Base-by-base conservation (phyloP, 1,140 invertebrate genomes). In the Heliconius himera region DNA sequence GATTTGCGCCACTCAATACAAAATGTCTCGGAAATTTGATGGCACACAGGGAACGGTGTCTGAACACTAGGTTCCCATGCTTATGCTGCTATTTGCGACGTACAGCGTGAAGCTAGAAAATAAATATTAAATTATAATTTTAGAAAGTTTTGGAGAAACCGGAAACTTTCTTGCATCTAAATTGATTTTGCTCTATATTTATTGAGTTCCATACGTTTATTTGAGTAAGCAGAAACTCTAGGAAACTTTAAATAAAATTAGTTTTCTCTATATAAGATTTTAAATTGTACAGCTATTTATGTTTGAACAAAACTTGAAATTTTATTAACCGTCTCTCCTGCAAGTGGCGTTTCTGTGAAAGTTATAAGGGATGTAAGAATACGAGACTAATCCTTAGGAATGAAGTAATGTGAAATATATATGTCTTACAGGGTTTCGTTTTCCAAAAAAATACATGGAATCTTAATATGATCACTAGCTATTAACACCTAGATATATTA, bases 201-300 rank as follows among this genome's bases (percentile, higher is more conserved):
- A 60, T 60, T 60, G 54, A 60, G n/a, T 22, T 60, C 54, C 54
- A 22, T 22, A 22, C 54, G n/a, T 60, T 60, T 22, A 22, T 60
- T 22, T 22, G n/a, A 60, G 54, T 60, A 60, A 60, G 54, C 54
- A 60, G 54, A 60, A 60, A 60, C 20, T 60, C 26, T 22, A 3
- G 20, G 26, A 60, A 60, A 60, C 54, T 60, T 60, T 22, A 60
- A 56, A 56, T 56, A 56, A 60, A 22, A 60, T 60, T 60, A n/a
- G n/a, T 60, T 60, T 60, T 22, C n/a, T 8, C n/a, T 60, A 60
- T 60, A 60, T 11, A 60, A 60, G 0, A 54, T 20, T 54, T 18
- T 54, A 54, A 22, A 22, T 60, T 22, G n/a, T 56, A 56, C 20
- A n/a, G 54, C 16, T 49, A 49, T 49, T 49, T 56, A 56, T 18